Base-by-base conservation (phyloP, 2,888 invertebrate genomes). In the Pyrocoelia pectoralis region DNA sequence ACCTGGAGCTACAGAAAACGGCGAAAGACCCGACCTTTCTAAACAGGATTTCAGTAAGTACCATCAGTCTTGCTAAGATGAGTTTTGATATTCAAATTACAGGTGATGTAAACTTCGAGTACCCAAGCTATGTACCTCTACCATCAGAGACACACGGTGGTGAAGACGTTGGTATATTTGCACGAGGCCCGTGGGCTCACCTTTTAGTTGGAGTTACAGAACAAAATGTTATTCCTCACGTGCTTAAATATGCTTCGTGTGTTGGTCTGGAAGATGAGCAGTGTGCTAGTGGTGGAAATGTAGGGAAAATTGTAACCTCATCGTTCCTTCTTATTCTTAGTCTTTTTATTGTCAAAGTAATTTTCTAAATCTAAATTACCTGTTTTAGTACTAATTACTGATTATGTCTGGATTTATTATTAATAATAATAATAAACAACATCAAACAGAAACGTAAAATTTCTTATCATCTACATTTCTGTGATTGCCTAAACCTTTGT, bases 161-260 rank as follows among this genome's bases (percentile, higher is more conserved):
- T 0, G 93, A 94, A 67, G 94, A 94, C 77, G 93, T 94, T 0
- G 87, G 88, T 0, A 89, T 93, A 17, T 93, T 87, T 78, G 92
- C 93, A 0, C 81, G 80, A 1, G 94, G 89, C 14, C 93, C 92
- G 0, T 90, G 91, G 89, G 82, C 92, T 0, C 93, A 94, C 75
- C 83, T 94, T 0, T 91, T 94, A 75, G 87, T 87, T 0, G 93
- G 93, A 0, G 88, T 88, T 59, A 88, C 89, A 68, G 92, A 94
- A 73, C 93, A 94, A 79, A 89, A 87, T 78, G 88, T 85, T 73
- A 88, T 95, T 41, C 91, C 93, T 0, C 90, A 93, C 72, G 87
- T 90, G 1, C 86, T 90, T 76, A 89, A 87, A 0, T 93, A 85
- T 73, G 91, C 92, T 0, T 82, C 90, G 0, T 91, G 92, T 68